Evolutionary conservation across 2,113 vertebrate genomes (phyloP).

Genomic region (Pteruthius melanotis): DNA sequence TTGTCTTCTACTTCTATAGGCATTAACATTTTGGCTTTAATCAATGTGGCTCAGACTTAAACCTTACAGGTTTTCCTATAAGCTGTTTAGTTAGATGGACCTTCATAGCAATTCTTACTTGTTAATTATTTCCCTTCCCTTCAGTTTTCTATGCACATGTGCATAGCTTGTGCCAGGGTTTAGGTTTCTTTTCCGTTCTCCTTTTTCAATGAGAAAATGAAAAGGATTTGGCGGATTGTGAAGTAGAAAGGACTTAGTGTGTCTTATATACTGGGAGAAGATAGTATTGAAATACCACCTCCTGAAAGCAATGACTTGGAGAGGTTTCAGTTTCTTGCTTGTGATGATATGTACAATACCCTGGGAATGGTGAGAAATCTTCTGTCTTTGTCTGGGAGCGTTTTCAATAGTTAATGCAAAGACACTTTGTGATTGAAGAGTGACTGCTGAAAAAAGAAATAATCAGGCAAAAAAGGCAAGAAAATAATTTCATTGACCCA

Average conservation of each 20-base stretch:
- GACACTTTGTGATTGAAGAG: background rate
- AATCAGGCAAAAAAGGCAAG: background rate
- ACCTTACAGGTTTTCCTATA: constrained; percentile 51
- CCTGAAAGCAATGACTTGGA: background rate
- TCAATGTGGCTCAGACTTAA: constrained; percentile 41
- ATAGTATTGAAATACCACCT: background rate
- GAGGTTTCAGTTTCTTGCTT: background rate
- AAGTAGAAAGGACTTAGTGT: constrained; percentile 18
- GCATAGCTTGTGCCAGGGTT: constrained; percentile 31
- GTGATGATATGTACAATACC: background rate
- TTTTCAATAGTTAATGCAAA: background rate
- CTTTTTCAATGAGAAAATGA: constrained; percentile 17
- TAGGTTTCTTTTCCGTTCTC: constrained; percentile 24
- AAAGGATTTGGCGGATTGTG: constrained; percentile 21
- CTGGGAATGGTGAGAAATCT: background rate
- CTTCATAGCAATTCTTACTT: constrained; percentile 37
- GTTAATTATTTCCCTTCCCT: constrained; percentile 51
- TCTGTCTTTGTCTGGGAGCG: background rate
- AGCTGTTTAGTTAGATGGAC: constrained; percentile 57
- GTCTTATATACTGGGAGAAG: background rate
- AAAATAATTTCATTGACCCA: background rate
- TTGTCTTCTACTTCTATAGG: constrained; percentile 51
- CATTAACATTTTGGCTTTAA: constrained; percentile 62
- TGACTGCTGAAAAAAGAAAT: background rate
- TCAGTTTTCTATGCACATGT: constrained; percentile 13